These are phyloP conservation scores for Pantherophis guttatus DNA, from an alignment of 2,113 vertebrate genomes.

Conservation along the genomic window DNA sequence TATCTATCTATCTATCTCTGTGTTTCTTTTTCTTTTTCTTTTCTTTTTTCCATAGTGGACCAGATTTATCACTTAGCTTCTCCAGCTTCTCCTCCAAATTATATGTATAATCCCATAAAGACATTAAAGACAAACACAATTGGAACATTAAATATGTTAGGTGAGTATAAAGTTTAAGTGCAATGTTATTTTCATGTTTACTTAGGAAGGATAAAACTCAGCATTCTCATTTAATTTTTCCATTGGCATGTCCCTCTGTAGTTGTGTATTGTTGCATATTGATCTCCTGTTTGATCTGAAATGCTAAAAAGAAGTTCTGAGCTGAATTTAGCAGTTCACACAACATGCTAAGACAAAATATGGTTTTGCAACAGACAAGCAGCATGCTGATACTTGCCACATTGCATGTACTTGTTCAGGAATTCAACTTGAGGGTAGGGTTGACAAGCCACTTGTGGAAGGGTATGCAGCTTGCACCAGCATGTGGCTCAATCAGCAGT, in stretches of 20 bases:
- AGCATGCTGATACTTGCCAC: neutral
- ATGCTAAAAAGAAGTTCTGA: neutral
- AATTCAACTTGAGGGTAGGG: neutral
- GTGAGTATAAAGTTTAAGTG: slow-evolving; percentile 71
- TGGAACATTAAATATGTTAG: slow-evolving; percentile 96
- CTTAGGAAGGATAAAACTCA: neutral
- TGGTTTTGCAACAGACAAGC: neutral
- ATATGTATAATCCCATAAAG: slow-evolving; percentile 99
- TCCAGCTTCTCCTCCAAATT: slow-evolving; percentile 98
- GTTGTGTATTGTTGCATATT: neutral
- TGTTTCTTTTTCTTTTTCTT: neutral
- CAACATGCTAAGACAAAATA: neutral
- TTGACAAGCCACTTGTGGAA: neutral
- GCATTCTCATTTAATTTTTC: neutral
- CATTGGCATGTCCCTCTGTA: neutral
- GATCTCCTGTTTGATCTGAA: neutral
- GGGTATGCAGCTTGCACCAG: neutral
- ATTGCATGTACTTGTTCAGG: neutral
- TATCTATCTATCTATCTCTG: neutral
- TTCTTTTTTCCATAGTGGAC: slow-evolving; percentile 78
- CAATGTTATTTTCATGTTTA: neutral
- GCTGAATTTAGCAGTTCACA: neutral
- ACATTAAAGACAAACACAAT: slow-evolving; percentile 98
- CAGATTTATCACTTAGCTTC: slow-evolving; percentile 98
- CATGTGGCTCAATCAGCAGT: neutral